phyloP scores from a whole-genome alignment of 2,888 invertebrate genomes.

The Hirtodrosophila confusa region DNA sequence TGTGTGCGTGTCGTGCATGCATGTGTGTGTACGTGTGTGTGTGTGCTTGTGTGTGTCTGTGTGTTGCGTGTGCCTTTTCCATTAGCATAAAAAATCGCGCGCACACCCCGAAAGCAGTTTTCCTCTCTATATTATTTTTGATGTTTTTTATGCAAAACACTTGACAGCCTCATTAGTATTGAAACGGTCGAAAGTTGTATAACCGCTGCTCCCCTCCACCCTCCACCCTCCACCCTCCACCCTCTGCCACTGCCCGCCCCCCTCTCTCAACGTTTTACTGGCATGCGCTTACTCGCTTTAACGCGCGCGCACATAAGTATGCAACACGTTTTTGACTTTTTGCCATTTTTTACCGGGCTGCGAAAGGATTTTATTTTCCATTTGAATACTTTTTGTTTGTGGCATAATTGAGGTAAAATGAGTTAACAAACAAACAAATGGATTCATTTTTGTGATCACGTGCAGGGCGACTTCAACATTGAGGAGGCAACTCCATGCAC shows the following conservation, averaged over 20 bases:
- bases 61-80: constrained; percentile 41
- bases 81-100: constrained; percentile 58
- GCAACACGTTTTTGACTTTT: constrained; percentile 50
- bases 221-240: background rate
- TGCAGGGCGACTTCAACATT: constrained; percentile 27
- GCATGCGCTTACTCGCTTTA: constrained; percentile 29
- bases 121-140: constrained; percentile 6
- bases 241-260: background rate
- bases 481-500: constrained; percentile 40
- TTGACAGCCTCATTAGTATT: constrained; percentile 76
- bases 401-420: constrained; percentile 77
- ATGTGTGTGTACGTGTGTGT: constrained; percentile 29
- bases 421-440: constrained; percentile 74
- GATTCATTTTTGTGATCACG: constrained; percentile 69
- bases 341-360: constrained; percentile 11
- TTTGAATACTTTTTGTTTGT: constrained; percentile 62
- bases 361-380: constrained; percentile 29
- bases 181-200: constrained; percentile 54
- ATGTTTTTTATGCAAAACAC: constrained; percentile 66
- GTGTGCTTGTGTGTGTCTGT: constrained; percentile 11
- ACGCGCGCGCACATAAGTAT: constrained; percentile 56
- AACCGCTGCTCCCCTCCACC: constrained; percentile 5
- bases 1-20: constrained; percentile 53
- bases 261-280: background rate
- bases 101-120: constrained; percentile 25